Conservation (phyloP, 2,797 vertebrate genomes). For the Tolypeutes matacus region DNA sequence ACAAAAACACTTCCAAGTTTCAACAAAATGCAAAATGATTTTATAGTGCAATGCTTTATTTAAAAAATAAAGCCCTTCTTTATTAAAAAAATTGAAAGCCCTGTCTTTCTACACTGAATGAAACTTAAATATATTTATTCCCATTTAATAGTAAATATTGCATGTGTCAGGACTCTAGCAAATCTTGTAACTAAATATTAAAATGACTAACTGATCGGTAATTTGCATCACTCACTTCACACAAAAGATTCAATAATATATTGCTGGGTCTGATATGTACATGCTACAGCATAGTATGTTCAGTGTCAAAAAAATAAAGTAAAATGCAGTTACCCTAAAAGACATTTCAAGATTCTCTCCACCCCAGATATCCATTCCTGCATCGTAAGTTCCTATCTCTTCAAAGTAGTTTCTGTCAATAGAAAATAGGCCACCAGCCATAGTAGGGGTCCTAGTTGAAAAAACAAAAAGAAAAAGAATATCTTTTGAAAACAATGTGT, state of each 20-base stretch:
- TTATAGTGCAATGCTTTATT: background rate
- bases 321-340: slow-evolving; percentile 95
- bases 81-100: background rate
- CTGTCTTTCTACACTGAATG: background rate
- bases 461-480: slow-evolving; percentile 84
- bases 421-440: slow-evolving; percentile 98
- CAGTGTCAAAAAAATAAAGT: slow-evolving; percentile 84
- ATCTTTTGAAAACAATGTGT: slow-evolving; percentile 86
- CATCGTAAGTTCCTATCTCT: slow-evolving; percentile 99
- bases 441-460: slow-evolving; percentile 96
- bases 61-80: slow-evolving; percentile 45
- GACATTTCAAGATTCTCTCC: slow-evolving; percentile 99
- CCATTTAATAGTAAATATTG: slow-evolving; percentile 51
- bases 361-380: slow-evolving; percentile 99
- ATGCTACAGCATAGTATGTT: slow-evolving; percentile 73
- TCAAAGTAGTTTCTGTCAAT: slow-evolving; percentile 99
- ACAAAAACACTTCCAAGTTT: background rate
- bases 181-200: slow-evolving; percentile 40
- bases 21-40: background rate
- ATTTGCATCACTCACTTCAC: slow-evolving; percentile 63
- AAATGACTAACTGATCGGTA: slow-evolving; percentile 58
- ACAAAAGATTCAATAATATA: slow-evolving; percentile 71
- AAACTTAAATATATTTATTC: background rate
- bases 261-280: slow-evolving; percentile 20
- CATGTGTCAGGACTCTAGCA: slow-evolving; percentile 57